These are phyloP conservation scores for Himantopus leucocephalus DNA, from an alignment of 2,113 vertebrate genomes.

Conservation along the genomic window DNA sequence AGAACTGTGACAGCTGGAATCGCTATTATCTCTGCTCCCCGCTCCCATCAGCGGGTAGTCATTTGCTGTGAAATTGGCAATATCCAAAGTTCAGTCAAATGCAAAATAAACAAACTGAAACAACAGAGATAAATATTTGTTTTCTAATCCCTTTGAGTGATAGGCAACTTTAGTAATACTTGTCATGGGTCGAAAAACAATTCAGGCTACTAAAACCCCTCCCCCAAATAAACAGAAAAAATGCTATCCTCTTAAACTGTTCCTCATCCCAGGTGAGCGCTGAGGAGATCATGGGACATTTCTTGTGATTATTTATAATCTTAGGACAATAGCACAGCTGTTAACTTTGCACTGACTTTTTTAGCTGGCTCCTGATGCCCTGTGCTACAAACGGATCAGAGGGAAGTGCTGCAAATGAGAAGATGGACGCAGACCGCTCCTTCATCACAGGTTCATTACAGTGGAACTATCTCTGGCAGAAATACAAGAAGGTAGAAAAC, in stretches of 20 bases:
- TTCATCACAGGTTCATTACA: background rate
- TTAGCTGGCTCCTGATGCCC: background rate
- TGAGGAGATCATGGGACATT: background rate
- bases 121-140: slow-evolving; percentile 11
- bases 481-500: background rate
- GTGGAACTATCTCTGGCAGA: background rate
- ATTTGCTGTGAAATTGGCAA: slow-evolving; percentile 7
- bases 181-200: background rate
- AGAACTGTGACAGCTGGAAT: background rate
- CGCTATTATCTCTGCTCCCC: background rate
- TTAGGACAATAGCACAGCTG: background rate
- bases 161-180: background rate
- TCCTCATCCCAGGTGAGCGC: background rate
- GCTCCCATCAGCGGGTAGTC: background rate
- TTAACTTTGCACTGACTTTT: background rate
- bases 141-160: background rate
- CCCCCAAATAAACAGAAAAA: background rate
- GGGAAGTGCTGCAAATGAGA: background rate
- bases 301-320: background rate
- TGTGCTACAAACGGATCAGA: background rate
- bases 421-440: background rate
- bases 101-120: slow-evolving; percentile 20
- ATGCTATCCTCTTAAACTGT: background rate
- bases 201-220: background rate
- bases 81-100: slow-evolving; percentile 28